phyloP scores from a whole-genome alignment of 2,797 vertebrate species.

The Borostomias antarcticus region DNA sequence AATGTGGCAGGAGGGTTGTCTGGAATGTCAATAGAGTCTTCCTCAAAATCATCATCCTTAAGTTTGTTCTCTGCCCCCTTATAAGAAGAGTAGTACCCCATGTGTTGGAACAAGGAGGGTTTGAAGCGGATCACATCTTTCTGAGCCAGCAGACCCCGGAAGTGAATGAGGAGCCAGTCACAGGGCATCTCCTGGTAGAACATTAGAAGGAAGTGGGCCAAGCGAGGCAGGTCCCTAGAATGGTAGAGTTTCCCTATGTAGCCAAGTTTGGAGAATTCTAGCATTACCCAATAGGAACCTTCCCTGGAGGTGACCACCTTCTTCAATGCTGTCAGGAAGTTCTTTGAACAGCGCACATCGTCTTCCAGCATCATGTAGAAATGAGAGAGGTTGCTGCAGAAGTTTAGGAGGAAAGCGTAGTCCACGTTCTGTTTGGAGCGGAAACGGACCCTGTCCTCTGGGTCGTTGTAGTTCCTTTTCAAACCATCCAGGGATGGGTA shows the following conservation, averaged over 20 bases:
- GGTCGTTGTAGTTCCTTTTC: slow-evolving; percentile 98
- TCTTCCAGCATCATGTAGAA: slow-evolving; percentile 99
- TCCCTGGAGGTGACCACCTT: slow-evolving; percentile 95
- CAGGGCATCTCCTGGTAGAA: slow-evolving; percentile 99
- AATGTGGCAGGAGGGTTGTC: slow-evolving; percentile 94
- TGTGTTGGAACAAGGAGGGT: slow-evolving; percentile 97
- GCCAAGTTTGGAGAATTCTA: slow-evolving; percentile 97
- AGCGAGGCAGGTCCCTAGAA: slow-evolving; percentile 89
- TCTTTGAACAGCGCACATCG: slow-evolving; percentile 93
- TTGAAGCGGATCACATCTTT: slow-evolving; percentile 98
- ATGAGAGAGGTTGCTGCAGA: slow-evolving; percentile 95
- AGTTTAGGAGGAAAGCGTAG: slow-evolving; percentile 96
- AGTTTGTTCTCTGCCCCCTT: slow-evolving; percentile 96
- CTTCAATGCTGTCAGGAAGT: slow-evolving; percentile 93
- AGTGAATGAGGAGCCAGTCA: slow-evolving; percentile 96
- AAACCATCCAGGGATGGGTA: slow-evolving; percentile 93
- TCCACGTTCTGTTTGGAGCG: slow-evolving; percentile 98
- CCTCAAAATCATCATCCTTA: slow-evolving; percentile 97
- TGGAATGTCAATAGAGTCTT: slow-evolving; percentile 93
- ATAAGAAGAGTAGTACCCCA: slow-evolving; percentile 98
- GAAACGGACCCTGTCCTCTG: slow-evolving; percentile 93
- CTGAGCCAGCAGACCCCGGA: slow-evolving; percentile 90
- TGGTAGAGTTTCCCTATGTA: slow-evolving; percentile 99
- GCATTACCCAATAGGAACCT: slow-evolving; percentile 96
- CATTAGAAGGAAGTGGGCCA: slow-evolving; percentile 97